Evolutionary conservation across 2,888 invertebrate species (phyloP), one percentile per base, ranked within the genome.

Genomic region (Agelastica alni): DNA sequence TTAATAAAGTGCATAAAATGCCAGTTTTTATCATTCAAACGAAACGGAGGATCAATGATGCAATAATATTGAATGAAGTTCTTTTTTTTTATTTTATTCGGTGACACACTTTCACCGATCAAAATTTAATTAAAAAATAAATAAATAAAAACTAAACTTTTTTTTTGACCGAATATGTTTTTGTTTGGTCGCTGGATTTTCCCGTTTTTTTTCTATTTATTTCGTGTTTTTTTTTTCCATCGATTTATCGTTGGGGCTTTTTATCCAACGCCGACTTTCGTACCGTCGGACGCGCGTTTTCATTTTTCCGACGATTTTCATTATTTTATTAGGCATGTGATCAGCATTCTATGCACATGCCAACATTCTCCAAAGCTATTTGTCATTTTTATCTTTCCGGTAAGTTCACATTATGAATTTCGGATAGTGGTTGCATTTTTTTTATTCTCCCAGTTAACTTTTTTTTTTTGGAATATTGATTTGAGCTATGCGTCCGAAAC

Each of bases 311-410:
- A 53, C 55, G 60, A 49, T 51, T 52, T 55, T 47, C 60, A 51
- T 60, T 60, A 57, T 60, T 60, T 47, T 49, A 56, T 56, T 56
- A 56, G 52, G 54, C 51, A 57, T 52, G 48, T 51, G 54, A 55
- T 58, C 60, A 56, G 55, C 47, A 56, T 58, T 53, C 59, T 51
- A 56, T 57, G 56, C 56, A 52, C 56, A 57, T 52, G 54, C 56
- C 59, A 52, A 49, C 56, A 51, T 56, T 56, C 46, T 42, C 45
- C 45, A 54, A 56, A 53, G 59, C 53, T 59, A 59, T 59, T 59
- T 59, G 56, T 59, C 56, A 59, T 56, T 56, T 59, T 59, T 59
- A 56, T 59, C 59, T 59, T 59, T 54, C 51, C 56, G 51, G 51
- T 56, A 43, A 37, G 56, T 51, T 56, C 39, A 45, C 51, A 37